Percentiles rank a stretch among this genome's conserved stretches.
These are phyloP conservation scores for Xenopus laevis DNA, from an alignment of 2,113 vertebrate genomes.

Conservation along the genomic window DNA sequence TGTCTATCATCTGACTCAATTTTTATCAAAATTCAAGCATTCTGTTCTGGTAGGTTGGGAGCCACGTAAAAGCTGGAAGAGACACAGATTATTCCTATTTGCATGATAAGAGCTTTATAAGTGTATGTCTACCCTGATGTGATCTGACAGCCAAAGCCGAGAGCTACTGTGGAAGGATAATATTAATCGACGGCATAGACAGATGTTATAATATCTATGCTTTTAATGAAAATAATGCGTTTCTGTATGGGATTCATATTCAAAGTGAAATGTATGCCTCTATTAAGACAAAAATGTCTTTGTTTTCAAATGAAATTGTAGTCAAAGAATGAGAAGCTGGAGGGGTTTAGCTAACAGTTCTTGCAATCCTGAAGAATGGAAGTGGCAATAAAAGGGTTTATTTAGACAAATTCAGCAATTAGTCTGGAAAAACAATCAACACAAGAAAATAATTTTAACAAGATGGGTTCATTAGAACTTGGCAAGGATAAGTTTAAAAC, in stretches of 20 bases:
- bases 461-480: neutral
- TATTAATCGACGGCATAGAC: constrained; percentile 28
- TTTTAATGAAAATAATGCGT: constrained; percentile 36
- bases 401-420: neutral
- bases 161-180: constrained; percentile 30
- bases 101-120: constrained; percentile 39
- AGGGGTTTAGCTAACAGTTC: constrained; percentile 11
- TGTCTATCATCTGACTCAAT: constrained; percentile 26
- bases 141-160: constrained; percentile 40
- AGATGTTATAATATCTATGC: constrained; percentile 22
- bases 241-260: constrained; percentile 13
- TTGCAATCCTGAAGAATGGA: neutral
- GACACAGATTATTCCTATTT: constrained; percentile 35
- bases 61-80: constrained; percentile 14
- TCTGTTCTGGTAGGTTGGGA: constrained; percentile 16
- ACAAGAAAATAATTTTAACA: neutral
- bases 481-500: too few relatives aligned
- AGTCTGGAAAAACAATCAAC: neutral
- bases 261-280: neutral
- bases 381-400: constrained; percentile 12
- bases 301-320: constrained; percentile 28
- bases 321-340: constrained; percentile 15
- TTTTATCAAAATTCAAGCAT: constrained; percentile 41
- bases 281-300: constrained; percentile 29
- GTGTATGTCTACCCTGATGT: constrained; percentile 37